Evolutionary conservation across 2,888 invertebrate genomes (phyloP), one percentile per base, ranked within the genome.

Genomic region (Malacosoma neustria): DNA sequence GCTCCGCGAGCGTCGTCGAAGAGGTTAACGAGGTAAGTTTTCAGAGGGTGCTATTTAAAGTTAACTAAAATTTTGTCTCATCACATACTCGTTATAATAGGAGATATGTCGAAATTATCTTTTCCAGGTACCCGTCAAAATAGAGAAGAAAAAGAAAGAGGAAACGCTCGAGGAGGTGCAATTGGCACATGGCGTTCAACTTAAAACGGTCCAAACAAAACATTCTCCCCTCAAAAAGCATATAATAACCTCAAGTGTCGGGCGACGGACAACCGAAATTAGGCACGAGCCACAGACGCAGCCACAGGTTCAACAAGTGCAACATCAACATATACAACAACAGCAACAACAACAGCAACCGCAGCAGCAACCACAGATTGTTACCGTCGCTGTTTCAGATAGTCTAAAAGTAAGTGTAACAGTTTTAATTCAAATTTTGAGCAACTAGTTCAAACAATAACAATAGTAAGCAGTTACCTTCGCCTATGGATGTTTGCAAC

Each of bases 151-250:
- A 31, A 47, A 51, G 11, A 63, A 52, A 11, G 66, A 67, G 9
- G 72, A 72, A 13, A 59, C 64, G 1, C 48, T 71, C 3, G 71
- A 70, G 22, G 74, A 73, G 51, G 47, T 66, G 9, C 66, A 65
- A 15, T 34, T 69, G 6, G 31, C 63, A 1, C 64, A 60, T 45
- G 73, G 71, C 9, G 71, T 77, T 0, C 77, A 77, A 30, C 43
- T 80, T n/a, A 75, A 77, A 51, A 74, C 77, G 0, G 72, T 77
- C 0, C 77, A 75, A 13, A 69, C 73, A 12, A 67, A 66, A 14
- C 71, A 73, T 33, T 80, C 82, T 4, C 80, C 84, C 11, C 44
- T 80, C 1, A 81, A 81, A 70, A 77, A 79, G 57, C 81, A 81
- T 46, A 72, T 79, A 11, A 76, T 81, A 4, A 73, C 75, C 12